Percentiles rank a stretch among this genome's conserved stretches.
Evolutionary conservation across 2,797 vertebrate genomes (phyloP).

Genomic region (Menidia menidia): DNA sequence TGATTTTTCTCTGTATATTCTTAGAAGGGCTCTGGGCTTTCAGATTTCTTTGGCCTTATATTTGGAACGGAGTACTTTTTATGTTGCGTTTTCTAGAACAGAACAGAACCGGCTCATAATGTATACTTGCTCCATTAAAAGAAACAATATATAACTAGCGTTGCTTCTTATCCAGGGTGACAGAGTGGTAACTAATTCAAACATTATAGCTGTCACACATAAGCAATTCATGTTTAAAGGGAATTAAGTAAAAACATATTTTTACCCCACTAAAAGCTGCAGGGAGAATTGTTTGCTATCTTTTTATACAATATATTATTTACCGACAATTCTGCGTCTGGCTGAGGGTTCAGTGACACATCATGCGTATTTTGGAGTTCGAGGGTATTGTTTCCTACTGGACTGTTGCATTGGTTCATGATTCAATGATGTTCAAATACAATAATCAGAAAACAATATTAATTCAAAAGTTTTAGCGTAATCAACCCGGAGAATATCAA

Average conservation of each 20-base stretch:
- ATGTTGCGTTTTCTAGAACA: too few relatives aligned
- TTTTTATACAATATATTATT: background rate
- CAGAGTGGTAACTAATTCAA: background rate
- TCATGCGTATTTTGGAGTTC: background rate
- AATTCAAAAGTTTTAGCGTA: background rate
- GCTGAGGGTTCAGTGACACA: background rate
- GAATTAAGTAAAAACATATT: background rate
- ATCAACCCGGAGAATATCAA: background rate
- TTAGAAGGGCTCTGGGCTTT: too few relatives aligned
- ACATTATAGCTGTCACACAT: too few relatives aligned
- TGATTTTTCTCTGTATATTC: too few relatives aligned
- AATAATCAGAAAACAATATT: background rate
- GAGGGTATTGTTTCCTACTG: background rate
- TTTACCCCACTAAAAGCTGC: background rate
- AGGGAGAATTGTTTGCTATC: too few relatives aligned
- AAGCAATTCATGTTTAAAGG: too few relatives aligned
- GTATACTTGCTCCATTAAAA: too few relatives aligned
- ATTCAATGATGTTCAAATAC: background rate
- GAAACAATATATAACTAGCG: too few relatives aligned
- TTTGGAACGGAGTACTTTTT: too few relatives aligned
- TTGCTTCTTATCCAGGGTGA: background rate
- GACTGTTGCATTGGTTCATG: background rate
- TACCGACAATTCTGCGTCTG: background rate
- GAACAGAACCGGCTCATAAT: too few relatives aligned
- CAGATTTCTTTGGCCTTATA: too few relatives aligned